Conservation (phyloP, 2,113 vertebrate species). For the Hymenochirus boettgeri region DNA sequence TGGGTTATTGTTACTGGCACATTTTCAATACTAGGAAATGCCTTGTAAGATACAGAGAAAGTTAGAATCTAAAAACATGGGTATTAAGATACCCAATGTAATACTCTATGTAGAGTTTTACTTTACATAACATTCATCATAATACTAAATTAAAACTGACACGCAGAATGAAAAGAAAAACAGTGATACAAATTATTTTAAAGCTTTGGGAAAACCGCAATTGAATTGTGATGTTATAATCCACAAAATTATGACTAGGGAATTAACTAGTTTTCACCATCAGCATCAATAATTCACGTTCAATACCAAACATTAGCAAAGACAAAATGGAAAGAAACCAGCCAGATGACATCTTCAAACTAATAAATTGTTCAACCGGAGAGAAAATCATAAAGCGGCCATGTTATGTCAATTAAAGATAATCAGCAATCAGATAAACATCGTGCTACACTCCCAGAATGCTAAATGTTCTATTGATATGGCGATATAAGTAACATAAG, state of each 20-base stretch:
- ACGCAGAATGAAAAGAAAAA: slow-evolving; percentile 11
- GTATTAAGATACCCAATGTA: too few relatives aligned
- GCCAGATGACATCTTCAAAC: slow-evolving; percentile 15
- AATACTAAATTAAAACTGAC: slow-evolving; percentile 30
- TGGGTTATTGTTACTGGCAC: slow-evolving; percentile 33
- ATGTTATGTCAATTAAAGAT: slow-evolving; percentile 2
- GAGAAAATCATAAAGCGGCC: slow-evolving; percentile 1
- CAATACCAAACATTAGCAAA: slow-evolving; percentile 45
- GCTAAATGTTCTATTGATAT: too few relatives aligned
- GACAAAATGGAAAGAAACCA: slow-evolving; percentile 37
- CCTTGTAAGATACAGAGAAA: slow-evolving; percentile 15
- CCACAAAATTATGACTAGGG: slow-evolving; percentile 43
- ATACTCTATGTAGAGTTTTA: too few relatives aligned
- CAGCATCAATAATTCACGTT: slow-evolving; percentile 47
- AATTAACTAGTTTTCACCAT: slow-evolving; percentile 46
- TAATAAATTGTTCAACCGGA: slow-evolving; percentile 23
- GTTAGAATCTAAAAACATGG: slow-evolving; percentile 26
- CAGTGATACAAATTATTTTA: too few relatives aligned
- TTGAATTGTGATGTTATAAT: slow-evolving; percentile 37
- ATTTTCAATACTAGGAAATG: slow-evolving; percentile 17
- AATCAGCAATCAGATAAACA: background rate
- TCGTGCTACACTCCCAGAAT: too few relatives aligned
- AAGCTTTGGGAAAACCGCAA: slow-evolving; percentile 24
- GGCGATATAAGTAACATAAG: too few relatives aligned
- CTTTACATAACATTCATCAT: too few relatives aligned